phyloP scores from a whole-genome alignment of 2,797 vertebrate species.

The Spheniscus humboldti region DNA sequence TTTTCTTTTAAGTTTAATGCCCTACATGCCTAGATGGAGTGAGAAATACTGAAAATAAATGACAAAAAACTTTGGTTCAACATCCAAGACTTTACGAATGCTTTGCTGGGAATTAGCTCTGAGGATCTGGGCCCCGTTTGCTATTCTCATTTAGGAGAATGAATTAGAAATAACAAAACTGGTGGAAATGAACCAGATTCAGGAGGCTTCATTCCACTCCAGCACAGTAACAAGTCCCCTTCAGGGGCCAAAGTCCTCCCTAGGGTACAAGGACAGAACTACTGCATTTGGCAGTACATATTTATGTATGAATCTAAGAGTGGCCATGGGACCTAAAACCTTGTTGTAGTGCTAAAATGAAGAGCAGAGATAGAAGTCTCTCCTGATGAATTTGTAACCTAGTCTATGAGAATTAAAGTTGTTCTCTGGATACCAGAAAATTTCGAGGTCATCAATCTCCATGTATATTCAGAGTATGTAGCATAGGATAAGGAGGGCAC shows the following conservation, averaged over 20 bases:
- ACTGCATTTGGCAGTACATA: not conserved
- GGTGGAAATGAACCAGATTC: not conserved
- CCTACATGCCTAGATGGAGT: not conserved
- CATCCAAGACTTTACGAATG: not conserved
- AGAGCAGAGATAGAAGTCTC: not conserved
- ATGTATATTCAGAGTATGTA: rapidly evolving
- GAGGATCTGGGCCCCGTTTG: not conserved
- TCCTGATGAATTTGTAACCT: not conserved
- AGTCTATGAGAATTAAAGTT: rapidly evolving
- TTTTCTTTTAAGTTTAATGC: not conserved
- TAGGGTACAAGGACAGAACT: not conserved
- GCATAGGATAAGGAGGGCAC: not conserved
- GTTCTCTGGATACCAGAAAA: not conserved
- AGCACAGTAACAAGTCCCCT: rapidly evolving
- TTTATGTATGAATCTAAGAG: not conserved
- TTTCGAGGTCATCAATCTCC: not conserved
- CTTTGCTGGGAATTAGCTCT: not conserved
- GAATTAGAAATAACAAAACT: not conserved
- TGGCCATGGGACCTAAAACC: not conserved
- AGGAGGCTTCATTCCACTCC: not conserved
- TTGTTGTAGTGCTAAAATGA: not conserved
- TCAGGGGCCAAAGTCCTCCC: not conserved
- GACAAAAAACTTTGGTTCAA: not conserved
- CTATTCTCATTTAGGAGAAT: not conserved
- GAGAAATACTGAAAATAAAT: not conserved